Evolutionary conservation across 1,140 invertebrate species (phyloP), one percentile per base, ranked within the genome.

Genomic region (Microvelia longipes): DNA sequence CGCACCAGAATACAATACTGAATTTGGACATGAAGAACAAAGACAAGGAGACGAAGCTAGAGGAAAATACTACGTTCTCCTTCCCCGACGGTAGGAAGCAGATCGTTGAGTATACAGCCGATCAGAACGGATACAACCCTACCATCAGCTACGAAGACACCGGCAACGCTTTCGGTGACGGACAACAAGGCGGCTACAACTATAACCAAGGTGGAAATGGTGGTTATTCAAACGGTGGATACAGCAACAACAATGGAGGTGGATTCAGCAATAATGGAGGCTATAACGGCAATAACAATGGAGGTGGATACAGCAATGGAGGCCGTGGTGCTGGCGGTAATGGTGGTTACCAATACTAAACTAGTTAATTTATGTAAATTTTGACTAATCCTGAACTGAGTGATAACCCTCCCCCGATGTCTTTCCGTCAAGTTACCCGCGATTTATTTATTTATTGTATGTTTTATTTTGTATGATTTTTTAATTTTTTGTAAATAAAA

Each of bases 31-130:
- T 81, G 86, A 85, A 75, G 91, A 93, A 81, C 86, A 85, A 75
- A 84, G 91, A 70, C 86, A 91, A 77, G 90, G 89, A 66, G 88
- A 92, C 78, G 82, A 84, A 35, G 87, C 90, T 70, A 87, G 85
- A 77, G 91, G 91, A 76, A 85, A 89, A 78, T 93, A 92, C 83
- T 88, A 90, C 81, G 91, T 93, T 74, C 79, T 91, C 62, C 83
- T 93, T 75, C 90, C n/a, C 91, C 67, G 91, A 93, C 81, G 91
- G 91, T 76, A 86, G 90, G 77, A 90, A 87, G 78, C 90, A 92
- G 82, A 85, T 90, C 74, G 89, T 93, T 61, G 85, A 89, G 77
- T 93, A 93, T 78, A 86, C 89, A 78, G 90, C 89, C 1, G 90
- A 90, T 77, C 83, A 85, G 74, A 86, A 88, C 70, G 90, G 91